Percentiles rank a stretch among this genome's conserved stretches.
These are phyloP conservation scores for Cephus pulcher DNA, from an alignment of 2,888 invertebrate genomes.

Conservation along the genomic window DNA sequence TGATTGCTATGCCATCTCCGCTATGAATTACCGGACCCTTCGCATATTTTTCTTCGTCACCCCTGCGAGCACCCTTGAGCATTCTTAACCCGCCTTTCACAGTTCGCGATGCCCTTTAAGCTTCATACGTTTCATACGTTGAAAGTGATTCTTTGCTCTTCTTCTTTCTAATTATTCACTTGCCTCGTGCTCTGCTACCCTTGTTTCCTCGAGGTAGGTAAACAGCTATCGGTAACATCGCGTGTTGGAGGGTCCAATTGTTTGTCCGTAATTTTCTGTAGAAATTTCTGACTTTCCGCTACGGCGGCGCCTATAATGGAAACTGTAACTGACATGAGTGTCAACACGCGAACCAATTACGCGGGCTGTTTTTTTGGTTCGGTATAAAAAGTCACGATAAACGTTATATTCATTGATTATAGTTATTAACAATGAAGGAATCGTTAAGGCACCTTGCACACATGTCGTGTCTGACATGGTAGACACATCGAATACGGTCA, in stretches of 20 bases:
- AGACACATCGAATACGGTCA: constrained; percentile 35
- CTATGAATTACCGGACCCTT: constrained; percentile 47
- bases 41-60: constrained; percentile 40
- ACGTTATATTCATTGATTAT: background rate
- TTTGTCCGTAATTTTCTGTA: too few relatives aligned
- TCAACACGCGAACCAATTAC: too few relatives aligned
- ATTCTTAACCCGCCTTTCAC: constrained; percentile 27
- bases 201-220: too few relatives aligned
- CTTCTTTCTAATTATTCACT: too few relatives aligned
- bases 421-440: constrained; percentile 38
- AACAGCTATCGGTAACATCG: too few relatives aligned
- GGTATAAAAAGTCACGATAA: too few relatives aligned
- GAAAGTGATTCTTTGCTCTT: background rate
- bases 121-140: background rate
- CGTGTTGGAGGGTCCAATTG: too few relatives aligned
- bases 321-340: too few relatives aligned
- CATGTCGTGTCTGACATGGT: constrained; percentile 34
- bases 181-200: too few relatives aligned
- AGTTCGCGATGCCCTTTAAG: background rate
- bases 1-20: constrained; percentile 52
- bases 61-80: constrained; percentile 36
- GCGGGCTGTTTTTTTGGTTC: too few relatives aligned
- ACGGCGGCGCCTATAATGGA: too few relatives aligned
- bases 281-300: too few relatives aligned
- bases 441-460: constrained; percentile 51